Evolutionary conservation across 2,888 invertebrate species (phyloP).

Genomic region (Sympetrum striolatum): DNA sequence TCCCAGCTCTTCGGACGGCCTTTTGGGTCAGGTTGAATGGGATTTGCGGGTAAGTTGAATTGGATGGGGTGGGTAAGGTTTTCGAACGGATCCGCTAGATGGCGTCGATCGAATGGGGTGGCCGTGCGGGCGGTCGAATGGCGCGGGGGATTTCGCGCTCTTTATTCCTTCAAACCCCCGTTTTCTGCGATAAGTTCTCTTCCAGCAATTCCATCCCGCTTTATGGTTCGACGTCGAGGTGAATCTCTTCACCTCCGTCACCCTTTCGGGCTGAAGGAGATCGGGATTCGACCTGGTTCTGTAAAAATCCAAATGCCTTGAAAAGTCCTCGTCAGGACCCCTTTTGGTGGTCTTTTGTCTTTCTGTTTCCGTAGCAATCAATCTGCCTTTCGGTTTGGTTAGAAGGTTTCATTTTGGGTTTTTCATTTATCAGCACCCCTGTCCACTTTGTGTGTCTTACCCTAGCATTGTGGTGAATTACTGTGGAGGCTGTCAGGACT

Average conservation of each 20-base stretch:
- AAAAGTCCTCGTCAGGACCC: not conserved
- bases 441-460: not conserved
- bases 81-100: not conserved
- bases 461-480: not conserved
- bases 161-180: not conserved
- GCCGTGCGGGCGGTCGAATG: not conserved
- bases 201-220: not conserved
- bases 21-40: not conserved
- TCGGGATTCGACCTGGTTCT: not conserved
- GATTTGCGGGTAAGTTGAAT: not conserved
- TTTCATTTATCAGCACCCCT: not conserved
- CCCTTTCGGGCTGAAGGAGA: not conserved
- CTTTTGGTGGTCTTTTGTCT: not conserved
- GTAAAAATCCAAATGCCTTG: not conserved
- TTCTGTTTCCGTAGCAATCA: not conserved
- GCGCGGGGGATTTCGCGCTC: not conserved
- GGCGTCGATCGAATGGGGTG: not conserved
- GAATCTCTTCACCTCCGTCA: not conserved
- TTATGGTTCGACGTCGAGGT: not conserved
- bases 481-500: not conserved
- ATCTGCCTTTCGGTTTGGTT: not conserved
- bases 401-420: not conserved
- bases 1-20: not conserved
- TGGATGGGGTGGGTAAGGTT: not conserved
- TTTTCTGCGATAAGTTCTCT: not conserved